Base-by-base conservation (phyloP, 2,113 vertebrate species). In the Lampris megalopsis region DNA sequence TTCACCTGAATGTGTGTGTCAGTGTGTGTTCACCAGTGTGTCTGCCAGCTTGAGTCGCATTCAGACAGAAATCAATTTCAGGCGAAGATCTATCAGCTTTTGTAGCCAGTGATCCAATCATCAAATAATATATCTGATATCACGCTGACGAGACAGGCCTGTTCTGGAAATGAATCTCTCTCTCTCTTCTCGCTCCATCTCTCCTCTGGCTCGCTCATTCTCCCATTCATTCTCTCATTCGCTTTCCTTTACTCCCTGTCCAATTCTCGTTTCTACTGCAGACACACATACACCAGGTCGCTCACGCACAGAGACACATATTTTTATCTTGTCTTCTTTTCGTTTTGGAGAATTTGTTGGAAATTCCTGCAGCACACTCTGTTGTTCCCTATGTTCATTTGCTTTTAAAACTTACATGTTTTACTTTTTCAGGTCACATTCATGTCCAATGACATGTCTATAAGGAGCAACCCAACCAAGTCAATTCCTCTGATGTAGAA, bases 11-110 rank as follows among this genome's bases (percentile, higher is more conserved):
- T 35, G 54, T 57, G 54, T 57, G 54, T 24, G n/a, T 57, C n/a
- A 35, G 2, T 57, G 6, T 35, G 3, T 24, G 54, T 37, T n/a
- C 8, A 35, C 36, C n/a, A 24, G 24, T 35, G 35, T 35, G 54
- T 24, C n/a, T 57, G 54, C 36, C 13, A 24, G 75, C 37, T 77
- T 63, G 82, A 63, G 81, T 87, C 88, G 82, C 89, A 88, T 86
- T 86, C 87, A 92, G 88, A 91, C 91, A 91, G 87, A 91, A 92
- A 91, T 92, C 91, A 91, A 92, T 92, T 92, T 92, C 91, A 91
- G 86, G 81, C 88, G 75, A 75, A 88, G 89, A 92, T 89, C 88
- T 89, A 92, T 90, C 90, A 90, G 89, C 89, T 90, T 89, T 90
- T 92, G 89, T 88, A 89, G 86, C 86, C 86, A 82, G 86, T 65